Conservation (phyloP, 2,797 vertebrate species). For the Artibeus jamaicensis region DNA sequence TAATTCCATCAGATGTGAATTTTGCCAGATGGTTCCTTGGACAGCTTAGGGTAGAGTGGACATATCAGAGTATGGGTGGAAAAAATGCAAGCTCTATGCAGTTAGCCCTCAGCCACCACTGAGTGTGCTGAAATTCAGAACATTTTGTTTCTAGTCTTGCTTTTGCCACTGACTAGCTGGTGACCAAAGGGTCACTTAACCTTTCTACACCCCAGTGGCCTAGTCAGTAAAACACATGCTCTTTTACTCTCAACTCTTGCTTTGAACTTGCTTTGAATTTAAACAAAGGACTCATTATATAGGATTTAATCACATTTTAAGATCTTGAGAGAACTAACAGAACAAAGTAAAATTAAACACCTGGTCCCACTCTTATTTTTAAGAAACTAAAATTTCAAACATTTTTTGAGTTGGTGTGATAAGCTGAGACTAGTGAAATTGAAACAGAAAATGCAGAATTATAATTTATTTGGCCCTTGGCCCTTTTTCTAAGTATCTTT, state of each 20-base stretch:
- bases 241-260: not conserved
- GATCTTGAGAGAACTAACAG: not conserved
- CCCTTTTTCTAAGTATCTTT: not conserved
- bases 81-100: not conserved
- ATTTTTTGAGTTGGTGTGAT: not conserved
- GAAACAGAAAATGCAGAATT: not conserved
- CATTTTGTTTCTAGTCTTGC: not conserved
- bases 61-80: not conserved
- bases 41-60: not conserved
- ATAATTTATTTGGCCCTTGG: not conserved
- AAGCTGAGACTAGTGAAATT: not conserved
- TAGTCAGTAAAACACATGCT: not conserved
- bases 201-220: not conserved
- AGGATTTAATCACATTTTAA: not conserved
- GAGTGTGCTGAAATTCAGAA: not conserved
- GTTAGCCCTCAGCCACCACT: not conserved
- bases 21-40: not conserved
- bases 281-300: not conserved
- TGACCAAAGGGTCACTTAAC: not conserved
- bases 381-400: not conserved
- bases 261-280: not conserved
- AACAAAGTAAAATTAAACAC: not conserved
- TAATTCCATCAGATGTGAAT: not conserved
- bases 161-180: not conserved
- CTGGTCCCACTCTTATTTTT: not conserved